Evolutionary conservation across 2,113 vertebrate species (phyloP), one percentile per base, ranked within the genome.

Genomic region (Pundamilia nyererei): DNA sequence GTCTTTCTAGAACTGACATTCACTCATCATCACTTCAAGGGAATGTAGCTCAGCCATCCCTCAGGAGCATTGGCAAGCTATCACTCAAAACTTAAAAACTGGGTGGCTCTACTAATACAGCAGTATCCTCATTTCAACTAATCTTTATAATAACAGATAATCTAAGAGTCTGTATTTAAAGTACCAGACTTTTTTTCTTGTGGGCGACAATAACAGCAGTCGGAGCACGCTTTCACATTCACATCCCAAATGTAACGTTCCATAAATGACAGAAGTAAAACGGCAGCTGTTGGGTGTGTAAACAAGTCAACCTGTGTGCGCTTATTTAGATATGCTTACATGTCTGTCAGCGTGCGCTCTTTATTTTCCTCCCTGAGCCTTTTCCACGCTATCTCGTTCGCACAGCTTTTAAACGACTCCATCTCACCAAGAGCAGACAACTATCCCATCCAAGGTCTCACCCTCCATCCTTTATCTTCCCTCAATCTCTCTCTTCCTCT

Each of bases 21-120:
- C 91, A 90, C 83, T 91, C 88, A 88, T 92, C 87, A 85, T 75
- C 19, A 35, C 90, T 92, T 93, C 89, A 93, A 93, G 88, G 87
- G 89, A 89, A 89, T 79, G 87, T 85, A 91, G 77, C 89, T 92
- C 90, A 85, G 82, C 90, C 89, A 86, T 91, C 90, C 87, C 92
- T 82, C 82, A 87, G 93, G 91, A 90, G 72, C 88, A 77, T 81
- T 89, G 90, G 93, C 89, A 86, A 89, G 84, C 89, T 19, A 93
- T 93, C 91, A 92, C 87, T 95, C 93, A 93, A 87, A 58, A 68
- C 45, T 60, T 17, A 53, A 87, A 84, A 90, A 86, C 47, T 89
- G 89, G 88, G 90, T 90, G 84, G 86, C 87, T 91, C 79, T 53
- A 29, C 54, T 91, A 87, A 89, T 89, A 85, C 82, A 35, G 79